Base-by-base conservation (phyloP, 2,797 vertebrate genomes). In the Smutsia gigantea region DNA sequence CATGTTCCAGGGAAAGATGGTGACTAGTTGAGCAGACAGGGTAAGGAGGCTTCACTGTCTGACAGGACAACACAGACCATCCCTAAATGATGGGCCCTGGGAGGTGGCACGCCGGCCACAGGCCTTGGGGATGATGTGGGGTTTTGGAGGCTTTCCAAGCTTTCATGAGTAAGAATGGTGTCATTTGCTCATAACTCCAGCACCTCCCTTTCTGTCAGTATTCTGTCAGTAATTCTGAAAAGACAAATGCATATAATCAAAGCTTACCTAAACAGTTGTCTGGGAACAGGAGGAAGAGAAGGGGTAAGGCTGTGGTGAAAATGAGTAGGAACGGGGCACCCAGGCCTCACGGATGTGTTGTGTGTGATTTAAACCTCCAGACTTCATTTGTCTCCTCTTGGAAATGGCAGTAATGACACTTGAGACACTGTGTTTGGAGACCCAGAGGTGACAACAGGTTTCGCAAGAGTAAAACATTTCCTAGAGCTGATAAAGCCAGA, bases 11-110 rank as follows among this genome's bases (percentile, higher is more conserved):
- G 94, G 82, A 82, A 92, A 93, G 79, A 75, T 9, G 4, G 85
- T 79, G 94, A 95, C 82, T 18, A 77, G 92, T 85, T 7, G 66
- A 98, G 95, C 95, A 96, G 21, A n/a, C 79, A 46, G 55, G 82
- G 94, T 95, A 96, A 97, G 97, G 96, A 98, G 72, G 92, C 34
- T 46, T 79, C 91, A 71, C n/a, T 88, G 69, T 85, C n/a, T 93
- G 68, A 97, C 68, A 96, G 90, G 96, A 84, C 79, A 93, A 83
- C 90, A 87, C 87, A 96, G 94, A 88, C 87, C 77, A 77, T 53
- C 97, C 86, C 92, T 97, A 95, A 98, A 97, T 97, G 97, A 98
- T 88, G 82, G 98, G 96, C 61, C 92, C 94, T 72, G 34, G 92
- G 91, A 96, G 95, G 82, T 49, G 66, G 84, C 85, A 89, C 95